Evolutionary conservation across 37 sponge, comb jelly and placozoan genomes (phyloP), one percentile per base, ranked within the genome.

Genomic region (Cladorhizidae sp.): DNA sequence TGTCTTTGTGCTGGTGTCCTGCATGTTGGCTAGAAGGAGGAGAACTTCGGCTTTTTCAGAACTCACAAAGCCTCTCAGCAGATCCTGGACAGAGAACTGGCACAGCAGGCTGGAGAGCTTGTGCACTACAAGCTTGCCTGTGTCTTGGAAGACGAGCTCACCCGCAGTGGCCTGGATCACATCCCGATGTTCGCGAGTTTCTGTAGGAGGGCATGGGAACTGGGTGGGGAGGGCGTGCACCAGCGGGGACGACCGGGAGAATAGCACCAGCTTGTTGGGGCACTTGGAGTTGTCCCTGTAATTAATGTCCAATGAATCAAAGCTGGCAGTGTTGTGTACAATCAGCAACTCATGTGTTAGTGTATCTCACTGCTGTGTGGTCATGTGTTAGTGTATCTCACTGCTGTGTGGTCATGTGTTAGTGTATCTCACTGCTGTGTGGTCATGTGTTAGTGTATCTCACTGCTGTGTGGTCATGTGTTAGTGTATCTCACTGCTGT

Each of bases 241-340:
- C 71, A 81, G 74, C n/a, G 89, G 85, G 64, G 89, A 89, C 26
- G 94, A 90, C 3, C 96, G 91, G 17, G 96, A 93, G 83, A 82
- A 96, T 52, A 88, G 93, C 23, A 96, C 61, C 28, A 93, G 20
- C 76, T 96, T 96, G 20, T 81, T 93, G 31, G 90, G 72, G 71
- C 70, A 40, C 23, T 37, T 32, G 35, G 43, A 41, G 6, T 0
- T n/a, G 38, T 80, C 72, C 57, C 72, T 79, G 79, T 28, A 52
- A 8, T 57, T 37, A 21, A 25, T 33, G 9, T 45, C 8, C 9
- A 9, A 2, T 26, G 32, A 51, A 73, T n/a, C n/a, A n/a, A n/a
- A n/a, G n/a, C n/a, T n/a, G n/a, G n/a, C n/a, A n/a, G n/a, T n/a
- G n/a, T n/a, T n/a, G n/a, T n/a, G n/a, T n/a, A n/a, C n/a, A n/a